Evolutionary conservation across 2,888 invertebrate genomes (phyloP), one percentile per base, ranked within the genome.

Genomic region (Graphium colonna): DNA sequence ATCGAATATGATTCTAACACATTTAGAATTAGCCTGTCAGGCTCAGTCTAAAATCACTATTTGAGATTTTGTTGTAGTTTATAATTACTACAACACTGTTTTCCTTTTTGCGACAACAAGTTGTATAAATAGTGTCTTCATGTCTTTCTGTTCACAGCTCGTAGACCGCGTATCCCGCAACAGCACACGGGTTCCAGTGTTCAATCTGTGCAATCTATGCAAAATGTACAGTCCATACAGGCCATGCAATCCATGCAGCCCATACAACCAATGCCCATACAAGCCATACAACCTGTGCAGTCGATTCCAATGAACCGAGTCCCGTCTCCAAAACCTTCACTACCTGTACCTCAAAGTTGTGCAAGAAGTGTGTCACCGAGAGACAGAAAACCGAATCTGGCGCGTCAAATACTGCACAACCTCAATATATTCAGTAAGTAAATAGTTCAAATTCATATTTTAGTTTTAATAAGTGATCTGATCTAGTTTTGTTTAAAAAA

Each of bases 401-500:
- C 94, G 1, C 87, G 95, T 28, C 94, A 95, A 67, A 95, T 96
- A 69, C 82, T 96, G 58, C 95, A 94, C 74, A 95, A 95, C 75
- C 84, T 95, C 33, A 95, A 96, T 72, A 96, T 96, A 77, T 96
- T 96, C 70, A 91, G 94, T 91, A 74, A 86, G 90, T 74, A 18
- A n/a, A n/a, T n/a, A n/a, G n/a, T n/a, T n/a, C n/a, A n/a, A n/a
- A n/a, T n/a, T n/a, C n/a, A n/a, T n/a, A n/a, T n/a, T n/a, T n/a
- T n/a, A n/a, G n/a, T n/a, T n/a, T n/a, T n/a, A n/a, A n/a, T n/a
- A n/a, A n/a, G n/a, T n/a, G n/a, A n/a, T n/a, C n/a, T n/a, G n/a
- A n/a, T n/a, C n/a, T n/a, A n/a, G n/a, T n/a, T n/a, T n/a, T n/a
- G n/a, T n/a, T n/a, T n/a, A n/a, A n/a, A n/a, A n/a, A n/a, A n/a